These are phyloP conservation scores for Cotesia vestalis DNA, from an alignment of 1,140 invertebrate species.

Conservation along the genomic window DNA sequence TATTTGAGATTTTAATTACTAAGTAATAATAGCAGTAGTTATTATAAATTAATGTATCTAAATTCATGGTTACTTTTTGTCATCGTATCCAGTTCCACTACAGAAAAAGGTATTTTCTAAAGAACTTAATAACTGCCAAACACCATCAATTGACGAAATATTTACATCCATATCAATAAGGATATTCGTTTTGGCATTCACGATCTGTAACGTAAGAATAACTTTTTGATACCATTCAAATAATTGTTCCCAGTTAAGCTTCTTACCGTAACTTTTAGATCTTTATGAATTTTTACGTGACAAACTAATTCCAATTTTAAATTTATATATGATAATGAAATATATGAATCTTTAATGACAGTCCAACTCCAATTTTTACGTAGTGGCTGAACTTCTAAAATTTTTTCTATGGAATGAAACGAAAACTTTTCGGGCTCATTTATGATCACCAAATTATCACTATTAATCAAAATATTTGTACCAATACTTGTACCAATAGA, in stretches of 20 bases:
- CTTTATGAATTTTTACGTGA: constrained; percentile 3
- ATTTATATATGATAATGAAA: constrained; percentile 16
- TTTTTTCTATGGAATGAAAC: constrained; percentile 12
- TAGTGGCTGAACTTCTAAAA: constrained; percentile 24
- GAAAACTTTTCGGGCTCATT: constrained; percentile 13
- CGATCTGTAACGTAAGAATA: constrained; percentile 11
- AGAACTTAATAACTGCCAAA: constrained; percentile 18
- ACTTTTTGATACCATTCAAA: constrained; percentile 11
- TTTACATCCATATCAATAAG: constrained; percentile 18
- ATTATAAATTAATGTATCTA: constrained; percentile 22
- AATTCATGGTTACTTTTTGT: constrained; percentile 21
- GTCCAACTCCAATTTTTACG: constrained; percentile 25
- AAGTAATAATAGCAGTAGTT: constrained; percentile 5
- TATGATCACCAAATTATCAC: constrained; percentile 8
- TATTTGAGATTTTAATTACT: constrained; percentile 16
- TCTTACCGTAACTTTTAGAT: constrained; percentile 17
- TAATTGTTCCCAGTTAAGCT: constrained; percentile 14
- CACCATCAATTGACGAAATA: constrained; percentile 13
- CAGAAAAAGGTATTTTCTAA: constrained; percentile 22
- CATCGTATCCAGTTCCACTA: constrained; percentile 25
- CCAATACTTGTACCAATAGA: constrained; percentile 3
- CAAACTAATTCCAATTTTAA: constrained; percentile 26
- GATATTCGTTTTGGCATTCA: constrained; percentile 21
- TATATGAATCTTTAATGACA: constrained; percentile 14
- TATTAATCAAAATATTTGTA: constrained; percentile 9